Conservation (phyloP, 2,888 invertebrate genomes). For the Hemicrepidius hirtus region DNA sequence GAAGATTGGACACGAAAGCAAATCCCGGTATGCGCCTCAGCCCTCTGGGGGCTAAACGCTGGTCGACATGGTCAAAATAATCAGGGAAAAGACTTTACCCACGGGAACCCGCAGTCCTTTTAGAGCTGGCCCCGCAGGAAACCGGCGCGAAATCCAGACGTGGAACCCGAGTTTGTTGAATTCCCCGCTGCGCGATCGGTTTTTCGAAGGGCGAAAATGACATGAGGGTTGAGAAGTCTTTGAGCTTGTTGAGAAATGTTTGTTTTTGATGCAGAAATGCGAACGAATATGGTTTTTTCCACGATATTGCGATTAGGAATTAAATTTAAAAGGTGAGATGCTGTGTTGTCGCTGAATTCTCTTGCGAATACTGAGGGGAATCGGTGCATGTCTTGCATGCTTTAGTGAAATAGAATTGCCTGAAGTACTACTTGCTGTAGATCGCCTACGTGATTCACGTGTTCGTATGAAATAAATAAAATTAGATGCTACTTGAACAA, state of each 20-base stretch:
- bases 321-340: slow-evolving; percentile 16
- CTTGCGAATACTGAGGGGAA: too few species aligned
- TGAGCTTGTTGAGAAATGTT: slow-evolving; percentile 5
- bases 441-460: too few species aligned
- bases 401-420: too few species aligned
- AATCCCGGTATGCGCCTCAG: slow-evolving; percentile 54
- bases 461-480: too few species aligned
- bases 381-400: too few species aligned
- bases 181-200: slow-evolving; percentile 44
- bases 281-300: slow-evolving; percentile 15
- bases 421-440: too few species aligned
- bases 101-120: slow-evolving; percentile 54
- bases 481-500: too few species aligned
- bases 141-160: slow-evolving; percentile 46
- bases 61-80: slow-evolving; percentile 58
- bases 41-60: slow-evolving; percentile 51
- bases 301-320: slow-evolving; percentile 8
- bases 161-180: slow-evolving; percentile 31
- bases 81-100: slow-evolving; percentile 58
- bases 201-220: slow-evolving; percentile 36
- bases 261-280: slow-evolving; percentile 26
- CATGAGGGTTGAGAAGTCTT: background rate
- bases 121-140: slow-evolving; percentile 51
- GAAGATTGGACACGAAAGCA: slow-evolving; percentile 42
- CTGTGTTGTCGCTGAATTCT: too few species aligned